Evolutionary conservation across 2,113 vertebrate genomes (phyloP).

Genomic region (Macaca mulatta): DNA sequence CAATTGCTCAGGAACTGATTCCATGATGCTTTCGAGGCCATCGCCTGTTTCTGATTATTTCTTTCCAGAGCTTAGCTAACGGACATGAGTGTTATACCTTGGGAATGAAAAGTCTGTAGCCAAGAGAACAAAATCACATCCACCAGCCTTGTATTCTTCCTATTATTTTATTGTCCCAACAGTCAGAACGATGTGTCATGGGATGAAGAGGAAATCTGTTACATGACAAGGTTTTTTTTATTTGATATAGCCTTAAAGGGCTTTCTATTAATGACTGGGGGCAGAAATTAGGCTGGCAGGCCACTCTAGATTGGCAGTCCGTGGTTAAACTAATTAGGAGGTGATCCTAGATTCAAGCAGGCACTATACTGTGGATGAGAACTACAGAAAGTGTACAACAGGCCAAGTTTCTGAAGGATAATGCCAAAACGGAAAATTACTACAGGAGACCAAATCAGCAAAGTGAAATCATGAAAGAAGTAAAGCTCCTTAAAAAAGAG

Average conservation of each 20-base stretch:
- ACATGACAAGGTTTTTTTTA: neutral
- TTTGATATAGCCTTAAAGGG: neutral
- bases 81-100: constrained; percentile 35
- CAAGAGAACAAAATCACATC: constrained; percentile 40
- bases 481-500: neutral
- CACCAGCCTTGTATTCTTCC: neutral
- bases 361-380: neutral
- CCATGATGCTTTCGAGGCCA: constrained; percentile 43
- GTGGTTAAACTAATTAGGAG: constrained; percentile 3
- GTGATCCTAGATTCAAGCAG: neutral
- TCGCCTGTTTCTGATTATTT: constrained; percentile 76
- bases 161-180: neutral
- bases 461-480: neutral
- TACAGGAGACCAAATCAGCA: neutral
- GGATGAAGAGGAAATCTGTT: constrained; percentile 37
- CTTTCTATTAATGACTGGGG: neutral
- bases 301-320: neutral
- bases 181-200: neutral
- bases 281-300: neutral
- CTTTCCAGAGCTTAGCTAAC: constrained; percentile 32
- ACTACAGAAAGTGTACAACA: neutral
- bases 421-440: neutral
- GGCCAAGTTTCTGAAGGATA: neutral
- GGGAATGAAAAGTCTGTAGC: constrained; percentile 62
- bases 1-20: constrained; percentile 54